Percentiles rank a stretch among this genome's conserved stretches.
These are phyloP conservation scores for Acipenser ruthenus DNA, from an alignment of 2,797 vertebrate species.

Conservation along the genomic window DNA sequence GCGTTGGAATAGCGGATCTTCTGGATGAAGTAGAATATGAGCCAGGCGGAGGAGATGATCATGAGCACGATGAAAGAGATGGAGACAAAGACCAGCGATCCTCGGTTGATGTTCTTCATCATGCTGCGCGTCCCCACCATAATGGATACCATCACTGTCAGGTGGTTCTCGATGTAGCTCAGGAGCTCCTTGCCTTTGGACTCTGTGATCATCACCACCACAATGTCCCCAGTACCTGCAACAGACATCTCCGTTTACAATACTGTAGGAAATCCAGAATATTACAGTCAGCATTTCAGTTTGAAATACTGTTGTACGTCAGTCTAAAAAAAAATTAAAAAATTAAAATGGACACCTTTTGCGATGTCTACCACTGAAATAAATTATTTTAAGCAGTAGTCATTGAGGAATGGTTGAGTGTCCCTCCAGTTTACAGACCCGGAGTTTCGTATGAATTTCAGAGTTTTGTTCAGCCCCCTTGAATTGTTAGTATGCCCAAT, in stretches of 20 bases:
- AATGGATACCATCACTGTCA: constrained; percentile 82
- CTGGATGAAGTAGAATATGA: constrained; percentile 98
- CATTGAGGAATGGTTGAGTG: no score
- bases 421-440: no score
- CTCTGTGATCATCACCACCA: constrained; percentile 95
- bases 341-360: no score
- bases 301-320: no score
- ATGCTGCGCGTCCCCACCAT: constrained; percentile 73
- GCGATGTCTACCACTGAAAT: no score
- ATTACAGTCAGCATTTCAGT: no score
- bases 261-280: no score
- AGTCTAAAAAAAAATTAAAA: no score
- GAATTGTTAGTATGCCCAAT: no score
- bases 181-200: constrained; percentile 83
- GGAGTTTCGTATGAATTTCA: no score
- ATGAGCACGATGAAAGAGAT: constrained; percentile 96
- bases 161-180: constrained; percentile 83
- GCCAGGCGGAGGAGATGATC: constrained; percentile 94
- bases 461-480: no score
- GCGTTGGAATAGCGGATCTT: constrained; percentile 89
- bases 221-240: constrained; percentile 85
- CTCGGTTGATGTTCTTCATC: constrained; percentile 78
- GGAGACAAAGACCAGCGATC: constrained; percentile 91
- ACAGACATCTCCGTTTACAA: constrained; percentile 13
- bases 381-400: no score